phyloP scores from a whole-genome alignment of 2,888 invertebrate genomes.

The Tenodera sinensis region DNA sequence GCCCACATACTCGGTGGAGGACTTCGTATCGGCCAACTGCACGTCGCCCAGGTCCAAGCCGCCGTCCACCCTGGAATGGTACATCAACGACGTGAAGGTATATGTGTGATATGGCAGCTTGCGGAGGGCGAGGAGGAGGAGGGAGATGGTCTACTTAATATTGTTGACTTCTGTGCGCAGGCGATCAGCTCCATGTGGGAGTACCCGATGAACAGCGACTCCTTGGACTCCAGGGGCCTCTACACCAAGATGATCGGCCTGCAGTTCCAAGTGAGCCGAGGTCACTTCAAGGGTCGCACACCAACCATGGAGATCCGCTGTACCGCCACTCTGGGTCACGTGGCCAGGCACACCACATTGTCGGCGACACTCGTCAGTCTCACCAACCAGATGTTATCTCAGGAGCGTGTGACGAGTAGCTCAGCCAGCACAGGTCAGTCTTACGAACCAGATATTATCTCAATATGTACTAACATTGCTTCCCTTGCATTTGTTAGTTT shows the following conservation, averaged over 20 bases:
- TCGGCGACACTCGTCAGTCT: not conserved
- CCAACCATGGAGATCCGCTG: slow-evolving; percentile 18
- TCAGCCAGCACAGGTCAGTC: too few species aligned
- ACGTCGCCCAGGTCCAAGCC: slow-evolving; percentile 24
- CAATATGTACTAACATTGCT: too few species aligned
- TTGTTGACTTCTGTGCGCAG: not conserved
- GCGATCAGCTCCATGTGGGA: not conserved
- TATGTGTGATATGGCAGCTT: not conserved
- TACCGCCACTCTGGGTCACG: slow-evolving; percentile 7
- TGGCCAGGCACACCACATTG: not conserved
- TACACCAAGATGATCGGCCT: slow-evolving; percentile 11
- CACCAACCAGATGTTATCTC: slow-evolving; percentile 18
- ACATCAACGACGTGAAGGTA: slow-evolving; percentile 23
- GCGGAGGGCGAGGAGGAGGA: too few species aligned
- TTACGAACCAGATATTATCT: too few species aligned
- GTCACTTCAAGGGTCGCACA: slow-evolving; percentile 7
- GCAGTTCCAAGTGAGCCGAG: slow-evolving; percentile 8
- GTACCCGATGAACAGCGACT: not conserved
- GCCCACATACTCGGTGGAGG: slow-evolving; percentile 22
- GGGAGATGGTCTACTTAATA: not conserved
- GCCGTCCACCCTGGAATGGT: slow-evolving; percentile 14
- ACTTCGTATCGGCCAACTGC: slow-evolving; percentile 24
- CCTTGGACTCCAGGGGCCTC: not conserved
- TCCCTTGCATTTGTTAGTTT: too few species aligned
- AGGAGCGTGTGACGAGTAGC: not conserved